phyloP scores from a whole-genome alignment of 2,797 vertebrate genomes.

The Epinephelus awoara region DNA sequence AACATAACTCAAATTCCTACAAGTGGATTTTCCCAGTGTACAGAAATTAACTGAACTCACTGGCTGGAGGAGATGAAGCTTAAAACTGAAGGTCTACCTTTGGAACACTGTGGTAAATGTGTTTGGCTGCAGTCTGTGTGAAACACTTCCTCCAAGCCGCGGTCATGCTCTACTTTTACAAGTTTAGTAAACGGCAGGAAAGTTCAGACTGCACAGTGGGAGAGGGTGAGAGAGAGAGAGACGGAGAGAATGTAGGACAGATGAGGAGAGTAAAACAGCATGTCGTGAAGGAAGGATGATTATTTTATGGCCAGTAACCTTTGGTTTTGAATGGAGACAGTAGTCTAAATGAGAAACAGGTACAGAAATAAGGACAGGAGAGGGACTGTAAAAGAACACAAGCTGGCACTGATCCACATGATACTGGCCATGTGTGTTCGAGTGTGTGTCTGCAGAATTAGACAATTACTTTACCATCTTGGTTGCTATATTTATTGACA shows the following conservation, averaged over 20 bases:
- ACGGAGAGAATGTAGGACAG: not conserved
- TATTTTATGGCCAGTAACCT: slow-evolving; percentile 6
- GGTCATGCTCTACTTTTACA: not conserved
- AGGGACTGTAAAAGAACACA: not conserved
- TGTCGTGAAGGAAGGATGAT: not conserved
- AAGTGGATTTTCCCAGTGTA: not conserved
- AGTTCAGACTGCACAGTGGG: not conserved
- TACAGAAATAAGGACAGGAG: not conserved
- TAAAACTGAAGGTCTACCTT: not conserved
- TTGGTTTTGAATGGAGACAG: slow-evolving; percentile 11
- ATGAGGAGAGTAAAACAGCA: slow-evolving; percentile 3
- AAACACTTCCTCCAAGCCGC: slow-evolving; percentile 10
- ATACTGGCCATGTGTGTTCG: not conserved
- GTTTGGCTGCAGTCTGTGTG: not conserved
- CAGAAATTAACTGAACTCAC: not conserved
- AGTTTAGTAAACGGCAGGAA: not conserved
- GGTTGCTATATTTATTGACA: not conserved
- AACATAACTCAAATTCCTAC: too few relatives aligned
- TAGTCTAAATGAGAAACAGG: slow-evolving; percentile 14
- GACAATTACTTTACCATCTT: not conserved
- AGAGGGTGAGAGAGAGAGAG: not conserved
- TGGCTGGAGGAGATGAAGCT: not conserved
- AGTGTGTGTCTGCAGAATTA: not conserved
- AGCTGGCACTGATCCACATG: not conserved
- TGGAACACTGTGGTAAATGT: slow-evolving; percentile 4